A percentile compares a stretch with the other conserved stretches of the same genome.
These are phyloP conservation scores for Aurelia aurita complex sp. Pacific DNA, from an alignment of 30 jellyfish, hydroid and myxozoan species.

Conservation along the genomic window DNA sequence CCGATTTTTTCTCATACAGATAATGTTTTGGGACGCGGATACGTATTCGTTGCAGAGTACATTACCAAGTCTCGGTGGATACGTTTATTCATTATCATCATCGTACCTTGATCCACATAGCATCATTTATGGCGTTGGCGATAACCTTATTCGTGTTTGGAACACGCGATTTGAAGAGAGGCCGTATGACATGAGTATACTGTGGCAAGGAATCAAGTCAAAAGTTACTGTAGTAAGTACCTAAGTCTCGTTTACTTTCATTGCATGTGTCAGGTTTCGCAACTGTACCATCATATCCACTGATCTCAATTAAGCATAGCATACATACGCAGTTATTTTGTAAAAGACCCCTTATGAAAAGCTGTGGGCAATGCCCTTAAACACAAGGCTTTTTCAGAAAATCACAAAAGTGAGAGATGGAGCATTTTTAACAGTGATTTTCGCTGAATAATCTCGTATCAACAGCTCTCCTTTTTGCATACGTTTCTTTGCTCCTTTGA, in stretches of 20 bases:
- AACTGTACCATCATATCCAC: too few relatives aligned
- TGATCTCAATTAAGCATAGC: too few relatives aligned
- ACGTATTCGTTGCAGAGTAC: slow-evolving; percentile 19
- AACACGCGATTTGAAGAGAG: slow-evolving; percentile 57
- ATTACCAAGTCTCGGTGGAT: slow-evolving; percentile 92
- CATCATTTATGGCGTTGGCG: slow-evolving; percentile 94
- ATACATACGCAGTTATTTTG: too few relatives aligned
- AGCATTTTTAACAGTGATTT: background rate
- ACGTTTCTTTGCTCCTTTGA: background rate
- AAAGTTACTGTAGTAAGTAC: slow-evolving; percentile 82
- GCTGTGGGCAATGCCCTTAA: too few relatives aligned
- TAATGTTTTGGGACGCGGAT: slow-evolving; percentile 63
- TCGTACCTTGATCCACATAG: slow-evolving; percentile 76
- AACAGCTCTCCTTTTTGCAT: background rate
- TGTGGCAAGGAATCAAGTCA: slow-evolving; percentile 92
- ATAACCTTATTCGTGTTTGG: slow-evolving; percentile 90
- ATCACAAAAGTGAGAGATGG: too few relatives aligned
- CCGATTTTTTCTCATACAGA: slow-evolving; percentile 1
- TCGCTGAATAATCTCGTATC: background rate
- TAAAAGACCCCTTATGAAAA: too few relatives aligned
- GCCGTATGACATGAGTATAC: slow-evolving; percentile 39
- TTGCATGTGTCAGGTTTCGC: too few relatives aligned
- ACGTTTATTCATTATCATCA: slow-evolving; percentile 67
- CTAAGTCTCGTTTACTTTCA: too few relatives aligned
- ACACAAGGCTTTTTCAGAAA: too few relatives aligned